Conservation (phyloP, 2,888 invertebrate genomes). For the Stegophylla sp. region DNA sequence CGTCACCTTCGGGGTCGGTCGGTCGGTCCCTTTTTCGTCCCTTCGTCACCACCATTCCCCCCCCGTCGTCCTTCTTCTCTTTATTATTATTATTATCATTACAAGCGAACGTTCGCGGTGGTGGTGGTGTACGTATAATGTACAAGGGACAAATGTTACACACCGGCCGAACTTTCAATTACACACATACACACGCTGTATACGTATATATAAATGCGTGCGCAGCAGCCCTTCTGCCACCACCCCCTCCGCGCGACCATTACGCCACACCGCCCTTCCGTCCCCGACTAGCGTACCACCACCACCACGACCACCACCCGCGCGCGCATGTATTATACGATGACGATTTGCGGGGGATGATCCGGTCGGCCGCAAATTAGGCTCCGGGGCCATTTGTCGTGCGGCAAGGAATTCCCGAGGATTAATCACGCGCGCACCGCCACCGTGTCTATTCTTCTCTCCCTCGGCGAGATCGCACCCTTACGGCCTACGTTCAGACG, state of each 20-base stretch:
- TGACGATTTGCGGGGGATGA: constrained; percentile 30
- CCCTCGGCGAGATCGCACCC: too few relatives aligned
- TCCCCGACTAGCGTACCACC: too few relatives aligned
- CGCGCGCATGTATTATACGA: too few relatives aligned
- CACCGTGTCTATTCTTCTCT: not conserved
- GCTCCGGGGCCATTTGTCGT: constrained; percentile 29
- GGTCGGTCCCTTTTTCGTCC: too few relatives aligned
- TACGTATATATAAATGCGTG: not conserved
- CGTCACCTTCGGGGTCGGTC: too few relatives aligned
- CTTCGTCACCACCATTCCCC: not conserved
- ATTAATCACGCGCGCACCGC: constrained; percentile 25
- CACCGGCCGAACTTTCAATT: constrained; percentile 52
- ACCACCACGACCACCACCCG: too few relatives aligned
- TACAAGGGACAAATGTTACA: constrained; percentile 53
- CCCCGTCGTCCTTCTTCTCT: not conserved
- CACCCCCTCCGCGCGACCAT: not conserved
- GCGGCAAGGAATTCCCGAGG: constrained; percentile 45
- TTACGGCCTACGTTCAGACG: not conserved
- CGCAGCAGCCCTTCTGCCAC: not conserved
- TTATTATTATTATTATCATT: constrained; percentile 18
- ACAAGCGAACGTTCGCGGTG: not conserved
- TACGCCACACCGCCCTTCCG: not conserved
- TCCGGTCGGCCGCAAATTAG: constrained; percentile 40
- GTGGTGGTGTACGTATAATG: not conserved
- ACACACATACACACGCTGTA: not conserved